phyloP scores from a whole-genome alignment of 2,797 vertebrate genomes.

The Xiphorhynchus erythropygius region DNA sequence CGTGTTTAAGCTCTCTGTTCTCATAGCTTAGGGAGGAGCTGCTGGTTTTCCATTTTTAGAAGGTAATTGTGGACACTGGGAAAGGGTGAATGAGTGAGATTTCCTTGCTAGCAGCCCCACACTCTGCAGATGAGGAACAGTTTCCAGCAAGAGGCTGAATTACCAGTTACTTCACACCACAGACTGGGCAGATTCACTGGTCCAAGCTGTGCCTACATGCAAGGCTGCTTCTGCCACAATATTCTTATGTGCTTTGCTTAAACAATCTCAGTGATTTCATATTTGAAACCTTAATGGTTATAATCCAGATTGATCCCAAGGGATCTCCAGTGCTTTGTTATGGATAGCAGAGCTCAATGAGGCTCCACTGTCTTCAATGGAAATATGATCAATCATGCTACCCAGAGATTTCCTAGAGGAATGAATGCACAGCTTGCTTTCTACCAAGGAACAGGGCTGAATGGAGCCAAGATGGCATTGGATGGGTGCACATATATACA shows the following conservation, averaged over 20 bases:
- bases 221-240: not conserved
- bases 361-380: not conserved
- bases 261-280: not conserved
- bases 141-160: not conserved
- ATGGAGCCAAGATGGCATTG: not conserved
- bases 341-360: not conserved
- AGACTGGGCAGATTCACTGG: fast-evolving
- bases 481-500: not conserved
- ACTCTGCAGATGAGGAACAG: not conserved
- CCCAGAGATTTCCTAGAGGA: not conserved
- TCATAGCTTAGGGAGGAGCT: fast-evolving
- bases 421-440: not conserved
- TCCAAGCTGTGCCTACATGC: fast-evolving
- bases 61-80: not conserved
- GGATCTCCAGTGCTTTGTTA: not conserved
- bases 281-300: not conserved
- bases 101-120: not conserved
- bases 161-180: not conserved
- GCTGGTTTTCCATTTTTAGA: not conserved
- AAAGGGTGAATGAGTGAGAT: not conserved
- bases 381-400: not conserved
- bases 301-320: not conserved
- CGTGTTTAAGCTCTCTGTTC: not conserved
- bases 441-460: not conserved
- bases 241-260: not conserved